Conservation (phyloP, 2,113 vertebrate genomes). For the Macheiramphus alcinus region DNA sequence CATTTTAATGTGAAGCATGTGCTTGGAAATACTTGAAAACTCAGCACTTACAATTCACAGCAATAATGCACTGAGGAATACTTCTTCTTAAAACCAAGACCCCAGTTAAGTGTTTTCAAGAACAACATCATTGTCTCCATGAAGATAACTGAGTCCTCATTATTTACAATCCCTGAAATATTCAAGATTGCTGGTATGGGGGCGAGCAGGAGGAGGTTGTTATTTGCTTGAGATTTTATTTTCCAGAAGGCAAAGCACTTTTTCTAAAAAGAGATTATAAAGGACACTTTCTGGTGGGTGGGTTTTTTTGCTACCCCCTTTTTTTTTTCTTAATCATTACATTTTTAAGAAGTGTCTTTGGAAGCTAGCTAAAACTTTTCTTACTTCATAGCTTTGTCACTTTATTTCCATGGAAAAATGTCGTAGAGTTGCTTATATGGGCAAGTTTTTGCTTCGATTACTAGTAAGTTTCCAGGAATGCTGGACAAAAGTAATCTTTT, state of each 20-base stretch:
- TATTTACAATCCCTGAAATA: constrained; percentile 29
- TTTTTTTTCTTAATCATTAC: neutral
- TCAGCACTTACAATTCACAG: constrained; percentile 6
- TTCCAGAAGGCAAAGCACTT: neutral
- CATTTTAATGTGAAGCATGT: neutral
- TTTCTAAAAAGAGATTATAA: neutral
- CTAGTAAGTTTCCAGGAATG: neutral
- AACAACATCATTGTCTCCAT: neutral
- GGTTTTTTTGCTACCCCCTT: fast-evolving
- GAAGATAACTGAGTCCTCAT: neutral
- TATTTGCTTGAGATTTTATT: constrained; percentile 24
- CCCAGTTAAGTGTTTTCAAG: constrained; percentile 42
- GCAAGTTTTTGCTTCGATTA: neutral
- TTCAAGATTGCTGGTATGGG: neutral
- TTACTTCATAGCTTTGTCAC: neutral
- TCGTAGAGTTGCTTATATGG: neutral
- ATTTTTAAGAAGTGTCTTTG: neutral
- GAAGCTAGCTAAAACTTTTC: neutral
- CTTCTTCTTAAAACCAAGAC: constrained; percentile 48
- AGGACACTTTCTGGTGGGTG: neutral
- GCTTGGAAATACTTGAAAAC: constrained; percentile 33
- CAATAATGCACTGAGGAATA: constrained; percentile 46
- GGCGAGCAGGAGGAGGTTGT: neutral
- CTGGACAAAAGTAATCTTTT: neutral
- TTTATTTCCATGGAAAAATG: neutral